Base-by-base conservation (phyloP, 1,140 invertebrate genomes). In the Anadara kagoshimensis region DNA sequence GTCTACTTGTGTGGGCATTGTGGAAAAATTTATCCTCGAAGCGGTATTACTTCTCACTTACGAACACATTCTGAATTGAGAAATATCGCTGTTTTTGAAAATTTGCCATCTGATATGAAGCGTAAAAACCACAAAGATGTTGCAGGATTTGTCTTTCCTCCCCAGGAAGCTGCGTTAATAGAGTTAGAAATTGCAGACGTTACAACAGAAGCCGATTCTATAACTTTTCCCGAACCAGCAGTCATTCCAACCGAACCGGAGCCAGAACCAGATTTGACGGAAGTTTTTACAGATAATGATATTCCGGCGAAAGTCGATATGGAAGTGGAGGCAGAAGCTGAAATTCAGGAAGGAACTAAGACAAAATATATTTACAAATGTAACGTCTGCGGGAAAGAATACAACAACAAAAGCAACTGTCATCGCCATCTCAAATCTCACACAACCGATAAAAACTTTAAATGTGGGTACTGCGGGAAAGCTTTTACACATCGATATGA, bases 1-100 rank as follows among this genome's bases (percentile, higher is more conserved):
- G 68, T 75, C n/a, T 75, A 64, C 41, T 70, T 75, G 73, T 75
- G 73, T 75, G 73, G 73, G 66, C 68, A 69, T 56, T 75, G 73
- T 61, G 73, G 73, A 3, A 68, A 75, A 43, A 63, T 75, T n/a
- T 70, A 70, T 54, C 73, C 58, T 41, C 57, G 66, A 54, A 12
- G 14, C 36, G 44, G 58, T 65, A 58, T 75, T 29, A 59, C 68
- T 44, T 54, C 68, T 5, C 73, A 75, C 62, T 43, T 75, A 14
- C 65, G 68, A 67, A 75, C 67, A 20, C 73, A 75, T 61, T 75
- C 73, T 5, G 73, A 75, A 69, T 61, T 75, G 41, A 59, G 65
- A 51, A 66, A 75, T 41, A 75, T 75, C 58, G 73, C 73, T 44
- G 73, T 75, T 36, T 75, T 75, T 64, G 73, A 75, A 45, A 75